Evolutionary conservation across 2,888 invertebrate species (phyloP), one percentile per base, ranked within the genome.

Genomic region (Anarsia innoxiella): DNA sequence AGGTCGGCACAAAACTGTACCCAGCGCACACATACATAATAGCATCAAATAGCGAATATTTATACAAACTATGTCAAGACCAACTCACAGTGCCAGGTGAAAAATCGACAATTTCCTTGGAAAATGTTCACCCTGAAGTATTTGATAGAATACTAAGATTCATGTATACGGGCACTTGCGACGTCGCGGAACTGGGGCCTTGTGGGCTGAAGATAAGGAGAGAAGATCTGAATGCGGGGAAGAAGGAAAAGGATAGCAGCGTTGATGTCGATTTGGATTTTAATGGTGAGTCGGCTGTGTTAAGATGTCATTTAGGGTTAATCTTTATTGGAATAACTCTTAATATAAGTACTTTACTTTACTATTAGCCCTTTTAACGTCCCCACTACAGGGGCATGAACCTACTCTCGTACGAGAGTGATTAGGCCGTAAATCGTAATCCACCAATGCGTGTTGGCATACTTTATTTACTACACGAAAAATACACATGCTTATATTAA

Each of bases 1-100:
- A 90, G 90, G 78, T 91, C 19, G 89, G 88, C 15, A 66, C 80
- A 36, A 86, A 86, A 48, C 65, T 64, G 2, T 93, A 89, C 71
- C 88, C 91, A 0, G 92, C 90, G 0, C 95, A 95, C 67, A 88
- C 88, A 48, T 93, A 88, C 65, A 88, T 95, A 34, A 64, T 95
- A 1, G 88, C 89, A 0, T 86, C 86, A 0, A 85, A 87, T 45
- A 90, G 91, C 41, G 86, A 89, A 4, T 87, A 87, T 12, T 83
- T 94, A 4, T 85, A 86, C 48, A 86, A 88, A 40, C 49, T 89
- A 1, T 86, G 90, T 41, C 59, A 66, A 39, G 73, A 86, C 3
- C 49, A 66, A 13, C 60, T 54, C 42, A 55, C 47, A 9, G 47
- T 34, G 9, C 54, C 42, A 8, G 85, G 51, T 35, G 76, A 47